These are phyloP conservation scores for Ctenoplectra terminalis DNA, from an alignment of 1,140 invertebrate genomes.

Conservation along the genomic window DNA sequence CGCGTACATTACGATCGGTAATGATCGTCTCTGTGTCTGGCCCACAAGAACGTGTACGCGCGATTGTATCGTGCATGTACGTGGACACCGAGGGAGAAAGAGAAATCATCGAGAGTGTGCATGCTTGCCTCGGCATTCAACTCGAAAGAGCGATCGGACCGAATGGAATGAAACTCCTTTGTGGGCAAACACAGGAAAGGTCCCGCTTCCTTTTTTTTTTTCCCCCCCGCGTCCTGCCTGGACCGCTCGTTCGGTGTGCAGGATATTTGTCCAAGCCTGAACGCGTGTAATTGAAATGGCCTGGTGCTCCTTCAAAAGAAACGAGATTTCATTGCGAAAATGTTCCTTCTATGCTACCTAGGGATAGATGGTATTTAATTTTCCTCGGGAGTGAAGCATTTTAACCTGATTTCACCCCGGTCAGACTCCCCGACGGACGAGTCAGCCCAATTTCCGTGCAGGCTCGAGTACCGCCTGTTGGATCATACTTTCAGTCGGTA, in stretches of 20 bases:
- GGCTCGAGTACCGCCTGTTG: constrained; percentile 1
- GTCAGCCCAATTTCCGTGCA: constrained; percentile 19
- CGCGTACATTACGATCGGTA: constrained; percentile 40
- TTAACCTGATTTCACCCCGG: constrained; percentile 53
- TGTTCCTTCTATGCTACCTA: neutral
- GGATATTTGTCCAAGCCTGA: constrained; percentile 52
- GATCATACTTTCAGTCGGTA: neutral
- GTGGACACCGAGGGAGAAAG: constrained; percentile 35
- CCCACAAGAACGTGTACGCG: too few species aligned
- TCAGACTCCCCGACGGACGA: constrained; percentile 3
- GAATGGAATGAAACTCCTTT: constrained; percentile 67
- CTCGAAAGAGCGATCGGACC: constrained; percentile 53
- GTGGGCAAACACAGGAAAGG: constrained; percentile 54
- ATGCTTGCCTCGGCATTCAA: constrained; percentile 28
- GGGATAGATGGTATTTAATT: constrained; percentile 54
- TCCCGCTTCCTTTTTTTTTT: neutral
- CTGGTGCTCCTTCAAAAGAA: constrained; percentile 41
- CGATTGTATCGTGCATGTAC: too few species aligned
- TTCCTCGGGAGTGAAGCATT: constrained; percentile 37
- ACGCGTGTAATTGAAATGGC: constrained; percentile 63
- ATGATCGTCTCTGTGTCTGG: too few species aligned
- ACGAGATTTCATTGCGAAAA: constrained; percentile 54
- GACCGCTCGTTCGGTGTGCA: neutral
- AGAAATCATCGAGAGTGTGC: constrained; percentile 44
- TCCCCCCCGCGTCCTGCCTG: too few species aligned